A percentile compares a stretch with the other conserved stretches of the same genome.
Conservation (phyloP, 1,140 invertebrate genomes). For the Stegodyphus dumicola region DNA sequence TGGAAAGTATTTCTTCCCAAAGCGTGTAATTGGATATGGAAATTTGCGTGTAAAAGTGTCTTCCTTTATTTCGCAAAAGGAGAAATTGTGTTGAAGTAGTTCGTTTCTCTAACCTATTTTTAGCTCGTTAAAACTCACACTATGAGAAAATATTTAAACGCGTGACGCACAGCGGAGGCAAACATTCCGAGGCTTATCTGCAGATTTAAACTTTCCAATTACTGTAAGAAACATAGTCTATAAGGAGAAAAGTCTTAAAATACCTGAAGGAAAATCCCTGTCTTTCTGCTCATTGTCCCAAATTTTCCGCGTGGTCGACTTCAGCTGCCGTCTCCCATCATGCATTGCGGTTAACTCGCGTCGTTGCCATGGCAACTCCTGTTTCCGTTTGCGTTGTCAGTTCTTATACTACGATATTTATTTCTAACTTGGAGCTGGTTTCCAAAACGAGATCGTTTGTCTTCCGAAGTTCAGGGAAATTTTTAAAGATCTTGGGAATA, state of each 20-base stretch:
- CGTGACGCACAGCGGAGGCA: too few species aligned
- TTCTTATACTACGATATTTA: constrained; percentile 7
- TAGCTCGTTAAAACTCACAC: too few species aligned
- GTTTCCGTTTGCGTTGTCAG: too few species aligned
- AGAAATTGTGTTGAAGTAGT: too few species aligned
- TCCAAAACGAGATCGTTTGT: constrained; percentile 49
- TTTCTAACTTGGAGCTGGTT: not conserved
- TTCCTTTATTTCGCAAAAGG: too few species aligned
- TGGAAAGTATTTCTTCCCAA: too few species aligned
- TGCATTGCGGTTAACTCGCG: not conserved
- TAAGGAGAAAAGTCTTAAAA: constrained; percentile 14
- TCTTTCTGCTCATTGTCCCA: constrained; percentile 34
- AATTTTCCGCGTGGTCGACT: constrained; percentile 33
- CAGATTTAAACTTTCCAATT: constrained; percentile 40
- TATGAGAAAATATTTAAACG: too few species aligned
- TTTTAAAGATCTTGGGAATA: constrained; percentile 48
- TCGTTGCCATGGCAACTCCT: constrained; percentile 32
- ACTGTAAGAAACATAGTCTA: not conserved
- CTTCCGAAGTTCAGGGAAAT: constrained; percentile 23
- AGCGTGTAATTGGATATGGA: too few species aligned
- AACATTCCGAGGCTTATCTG: too few species aligned
- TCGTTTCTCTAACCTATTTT: too few species aligned
- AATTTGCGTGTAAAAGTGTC: too few species aligned
- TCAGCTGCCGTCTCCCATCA: constrained; percentile 47
- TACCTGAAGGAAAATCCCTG: constrained; percentile 42